These are phyloP conservation scores for Zosterops hypoxanthus DNA, from an alignment of 2,113 vertebrate genomes.

Conservation along the genomic window DNA sequence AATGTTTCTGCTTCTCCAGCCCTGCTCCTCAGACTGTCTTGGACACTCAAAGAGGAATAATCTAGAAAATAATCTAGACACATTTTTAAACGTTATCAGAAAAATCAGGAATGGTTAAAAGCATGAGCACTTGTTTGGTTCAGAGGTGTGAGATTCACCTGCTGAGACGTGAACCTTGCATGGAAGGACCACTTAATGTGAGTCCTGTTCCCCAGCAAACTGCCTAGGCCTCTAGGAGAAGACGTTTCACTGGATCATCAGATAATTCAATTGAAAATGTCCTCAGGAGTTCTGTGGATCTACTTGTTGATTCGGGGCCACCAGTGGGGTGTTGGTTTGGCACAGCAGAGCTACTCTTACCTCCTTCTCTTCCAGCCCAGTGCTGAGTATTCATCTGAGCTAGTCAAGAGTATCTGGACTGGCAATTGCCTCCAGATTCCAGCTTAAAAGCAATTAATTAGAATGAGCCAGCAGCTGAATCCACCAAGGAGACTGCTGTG, in stretches of 20 bases:
- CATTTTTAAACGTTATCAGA: neutral
- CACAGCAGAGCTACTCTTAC: neutral
- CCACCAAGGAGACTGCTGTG: neutral
- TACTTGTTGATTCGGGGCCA: neutral
- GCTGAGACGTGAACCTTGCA: neutral
- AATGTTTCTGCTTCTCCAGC: neutral
- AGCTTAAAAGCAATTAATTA: conserved; percentile 35
- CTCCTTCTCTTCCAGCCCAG: neutral
- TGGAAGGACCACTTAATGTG: neutral
- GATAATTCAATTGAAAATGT: neutral
- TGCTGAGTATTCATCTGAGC: conserved; percentile 27
- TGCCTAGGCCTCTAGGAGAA: neutral
- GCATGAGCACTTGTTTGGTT: neutral
- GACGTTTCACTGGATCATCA: neutral
- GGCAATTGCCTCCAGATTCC: neutral
- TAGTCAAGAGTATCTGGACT: conserved; percentile 36
- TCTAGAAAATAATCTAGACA: neutral
- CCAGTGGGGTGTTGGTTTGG: neutral
- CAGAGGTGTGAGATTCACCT: neutral
- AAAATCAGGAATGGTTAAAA: neutral
- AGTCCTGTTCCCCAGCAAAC: neutral
- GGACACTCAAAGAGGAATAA: neutral
- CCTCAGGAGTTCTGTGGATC: neutral
- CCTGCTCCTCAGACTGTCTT: neutral
- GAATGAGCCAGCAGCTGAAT: neutral